Percentiles rank a stretch among this genome's conserved stretches.
These are phyloP conservation scores for Copidosoma aretas DNA, from an alignment of 2,888 invertebrate genomes.

Conservation along the genomic window DNA sequence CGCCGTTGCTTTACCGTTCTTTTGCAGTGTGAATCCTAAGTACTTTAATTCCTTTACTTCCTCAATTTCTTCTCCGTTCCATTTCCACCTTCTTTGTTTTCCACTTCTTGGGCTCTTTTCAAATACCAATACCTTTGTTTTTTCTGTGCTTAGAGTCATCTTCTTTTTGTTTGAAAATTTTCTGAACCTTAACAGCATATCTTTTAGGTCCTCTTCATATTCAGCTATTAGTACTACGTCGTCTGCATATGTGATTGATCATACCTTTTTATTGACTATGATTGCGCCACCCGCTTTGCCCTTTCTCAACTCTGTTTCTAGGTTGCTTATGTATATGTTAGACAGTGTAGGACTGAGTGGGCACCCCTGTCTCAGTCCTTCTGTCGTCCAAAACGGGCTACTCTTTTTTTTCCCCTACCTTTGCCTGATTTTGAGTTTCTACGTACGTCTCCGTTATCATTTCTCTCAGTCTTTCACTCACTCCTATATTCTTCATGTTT, in stretches of 20 bases:
- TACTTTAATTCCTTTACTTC: background rate
- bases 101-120: conserved; percentile 2
- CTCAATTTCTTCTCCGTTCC: background rate
- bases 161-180: conserved; percentile 24
- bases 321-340: too few species aligned
- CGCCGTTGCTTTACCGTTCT: background rate
- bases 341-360: too few species aligned
- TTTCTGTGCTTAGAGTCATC: conserved; percentile 28
- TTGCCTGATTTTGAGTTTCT: too few species aligned
- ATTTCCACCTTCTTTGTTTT: background rate
- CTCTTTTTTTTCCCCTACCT: too few species aligned
- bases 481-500: too few species aligned
- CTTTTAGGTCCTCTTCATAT: conserved; percentile 19
- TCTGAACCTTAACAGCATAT: conserved; percentile 24
- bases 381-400: too few species aligned
- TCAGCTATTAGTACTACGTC: conserved; percentile 27
- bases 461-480: too few species aligned
- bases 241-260: conserved; percentile 36
- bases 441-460: too few species aligned
- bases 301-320: background rate
- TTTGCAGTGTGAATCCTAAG: background rate
- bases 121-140: conserved; percentile 32
- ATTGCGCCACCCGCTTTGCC: conserved; percentile 24
- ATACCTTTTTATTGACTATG: conserved; percentile 20
- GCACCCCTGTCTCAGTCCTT: too few species aligned